Base-by-base conservation (phyloP, 2,888 invertebrate species). In the Exocentrus adspersus region DNA sequence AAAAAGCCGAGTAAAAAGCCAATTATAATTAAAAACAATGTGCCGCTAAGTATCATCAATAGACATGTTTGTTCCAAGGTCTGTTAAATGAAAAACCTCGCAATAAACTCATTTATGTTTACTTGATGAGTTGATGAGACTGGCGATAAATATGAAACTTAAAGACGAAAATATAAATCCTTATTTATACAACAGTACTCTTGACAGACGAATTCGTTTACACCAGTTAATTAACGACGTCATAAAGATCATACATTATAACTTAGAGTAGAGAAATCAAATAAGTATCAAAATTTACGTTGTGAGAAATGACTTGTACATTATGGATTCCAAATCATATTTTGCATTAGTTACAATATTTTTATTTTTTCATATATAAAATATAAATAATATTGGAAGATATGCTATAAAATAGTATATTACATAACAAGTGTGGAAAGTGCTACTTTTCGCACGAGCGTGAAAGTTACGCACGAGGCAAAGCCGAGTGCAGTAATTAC, bases 11-110 rank as follows among this genome's bases (percentile, higher is more conserved):
- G 20, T 43, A 24, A 16, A 21, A 16, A 43, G 42, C 28, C 17
- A 54, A 54, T 54, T 54, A 54, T 24, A 54, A 54, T 54, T 54
- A 24, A 54, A 32, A 54, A 28, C 24, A 43, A 42, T 41, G 52
- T 30, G 43, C 37, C 42, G 54, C 42, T 53, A 54, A 54, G 24
- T 43, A 43, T 14, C 42, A 21, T 43, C 54, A 54, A 54, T 54
- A 42, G 42, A 41, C 37, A 37, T 43, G 54, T 42, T 43, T 54
- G 43, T 54, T 32, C 42, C 54, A 54, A 54, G 54, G 54, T 9
- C 28, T 41, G 46, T 24, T 48, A 48, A 24, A 48, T 48, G 41
- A 32, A 32, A 52, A 52, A 52, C 52, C 37, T 19, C 37, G 41
- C 37, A 37, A 37, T 52, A 51, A 52, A 52, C 37, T 52, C 32